Evolutionary conservation across 2,797 vertebrate species (phyloP).

Genomic region (Sitta carolinensis): DNA sequence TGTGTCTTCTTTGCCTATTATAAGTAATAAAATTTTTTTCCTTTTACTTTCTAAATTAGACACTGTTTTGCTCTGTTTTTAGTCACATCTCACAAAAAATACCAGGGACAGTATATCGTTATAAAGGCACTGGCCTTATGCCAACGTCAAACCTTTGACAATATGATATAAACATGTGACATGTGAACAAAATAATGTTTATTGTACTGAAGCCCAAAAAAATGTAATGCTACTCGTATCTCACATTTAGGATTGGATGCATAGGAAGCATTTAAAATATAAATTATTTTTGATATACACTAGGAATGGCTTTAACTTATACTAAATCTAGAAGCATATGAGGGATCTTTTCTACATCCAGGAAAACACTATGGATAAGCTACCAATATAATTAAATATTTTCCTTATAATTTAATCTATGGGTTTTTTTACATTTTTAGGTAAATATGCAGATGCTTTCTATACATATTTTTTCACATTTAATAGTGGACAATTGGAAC

Average conservation of each 20-base stretch:
- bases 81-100: too few species aligned
- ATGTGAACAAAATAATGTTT: background rate
- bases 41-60: too few species aligned
- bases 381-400: background rate
- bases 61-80: too few species aligned
- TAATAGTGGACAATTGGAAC: background rate
- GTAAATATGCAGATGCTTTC: background rate
- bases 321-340: background rate
- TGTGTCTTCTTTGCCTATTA: too few species aligned
- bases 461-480: background rate
- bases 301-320: background rate
- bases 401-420: background rate
- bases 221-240: background rate
- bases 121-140: too few species aligned
- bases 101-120: too few species aligned
- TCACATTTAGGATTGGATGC: background rate
- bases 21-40: too few species aligned
- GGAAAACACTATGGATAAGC: background rate
- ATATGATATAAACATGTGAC: background rate
- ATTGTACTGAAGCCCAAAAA: background rate
- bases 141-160: too few species aligned
- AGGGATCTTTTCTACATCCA: background rate
- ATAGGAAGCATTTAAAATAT: background rate
- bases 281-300: background rate
- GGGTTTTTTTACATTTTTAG: rapidly evolving